Evolutionary conservation across 2,888 invertebrate species (phyloP), one percentile per base, ranked within the genome.

Genomic region (Eurois occulta): DNA sequence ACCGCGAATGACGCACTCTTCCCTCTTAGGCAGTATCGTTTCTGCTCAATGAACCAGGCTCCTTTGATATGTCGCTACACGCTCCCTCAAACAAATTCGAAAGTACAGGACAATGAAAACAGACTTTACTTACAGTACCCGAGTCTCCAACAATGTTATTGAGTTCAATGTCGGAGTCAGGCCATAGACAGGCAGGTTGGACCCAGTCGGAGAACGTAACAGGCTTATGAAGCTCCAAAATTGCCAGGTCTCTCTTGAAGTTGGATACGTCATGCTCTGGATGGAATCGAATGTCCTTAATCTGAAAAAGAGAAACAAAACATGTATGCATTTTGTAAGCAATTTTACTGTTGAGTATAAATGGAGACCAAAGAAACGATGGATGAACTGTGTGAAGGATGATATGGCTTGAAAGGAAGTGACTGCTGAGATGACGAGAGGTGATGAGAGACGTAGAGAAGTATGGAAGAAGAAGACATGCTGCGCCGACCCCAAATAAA

Each of bases 161-260:
- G n/a, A 71, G 71, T n/a, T 74, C n/a, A 58, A 43, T 71, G 1
- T 74, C 58, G 1, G 43, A n/a, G 4, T 74, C 58, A 35, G 74
- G 21, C 74, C 74, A 74, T 16, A 74, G n/a, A 35, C 74, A 74
- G 6, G 43, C 74, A n/a, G 74, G 74, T 71, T 74, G 71, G 10
- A 74, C 55, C 74, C 70, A 71, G 2, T 74, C 1, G 21, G 70
- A n/a, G 32, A 71, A 74, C 1, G 41, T 43, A 13, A 74, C 43
- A 13, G 70, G 55, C 16, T 71, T 43, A 21, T 58, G 58, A 35
- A 74, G 70, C 55, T 58, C 32, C 32, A 74, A 35, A 43, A 74
- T 58, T n/a, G 43, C 74, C 71, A 74, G 58, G 21, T 74, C 32
- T 21, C 6, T n/a, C 1, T 32, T 6, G 4, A 35, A 74, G 58